Conservation (phyloP, 2,113 vertebrate genomes). For the Spilogale gracilis region DNA sequence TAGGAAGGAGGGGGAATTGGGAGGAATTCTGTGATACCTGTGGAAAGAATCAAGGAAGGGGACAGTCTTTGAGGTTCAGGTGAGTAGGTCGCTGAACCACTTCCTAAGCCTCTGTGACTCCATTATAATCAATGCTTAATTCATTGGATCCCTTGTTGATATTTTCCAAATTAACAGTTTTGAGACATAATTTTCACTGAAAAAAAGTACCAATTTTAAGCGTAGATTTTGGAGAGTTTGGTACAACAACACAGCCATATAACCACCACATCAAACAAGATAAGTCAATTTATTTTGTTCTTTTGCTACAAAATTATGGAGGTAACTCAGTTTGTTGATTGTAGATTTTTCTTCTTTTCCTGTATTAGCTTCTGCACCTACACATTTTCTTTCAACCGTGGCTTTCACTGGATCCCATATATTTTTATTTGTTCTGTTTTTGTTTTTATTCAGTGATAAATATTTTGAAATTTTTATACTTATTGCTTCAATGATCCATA, state of each 20-base stretch:
- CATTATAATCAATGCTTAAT: background rate
- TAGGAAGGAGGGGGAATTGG: fast-evolving
- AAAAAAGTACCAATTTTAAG: background rate
- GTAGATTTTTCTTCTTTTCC: background rate
- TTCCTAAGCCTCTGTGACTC: background rate
- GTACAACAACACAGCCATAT: background rate
- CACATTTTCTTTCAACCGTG: background rate
- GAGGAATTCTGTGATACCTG: background rate
- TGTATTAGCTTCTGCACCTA: background rate
- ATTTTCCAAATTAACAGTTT: background rate
- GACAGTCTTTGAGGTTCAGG: fast-evolving
- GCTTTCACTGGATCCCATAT: background rate
- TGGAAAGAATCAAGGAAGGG: background rate
- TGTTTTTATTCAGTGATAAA: background rate
- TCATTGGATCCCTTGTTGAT: background rate
- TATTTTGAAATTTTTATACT: background rate
- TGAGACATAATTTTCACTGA: background rate
- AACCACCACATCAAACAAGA: background rate
- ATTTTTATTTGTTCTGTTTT: background rate
- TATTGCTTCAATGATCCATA: background rate
- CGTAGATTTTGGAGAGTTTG: background rate
- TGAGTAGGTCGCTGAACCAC: fast-evolving
- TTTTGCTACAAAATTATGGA: background rate
- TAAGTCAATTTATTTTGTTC: background rate
- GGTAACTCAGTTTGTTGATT: background rate